These are phyloP conservation scores for Alouatta palliata DNA, from an alignment of 2,113 vertebrate species.

Conservation along the genomic window DNA sequence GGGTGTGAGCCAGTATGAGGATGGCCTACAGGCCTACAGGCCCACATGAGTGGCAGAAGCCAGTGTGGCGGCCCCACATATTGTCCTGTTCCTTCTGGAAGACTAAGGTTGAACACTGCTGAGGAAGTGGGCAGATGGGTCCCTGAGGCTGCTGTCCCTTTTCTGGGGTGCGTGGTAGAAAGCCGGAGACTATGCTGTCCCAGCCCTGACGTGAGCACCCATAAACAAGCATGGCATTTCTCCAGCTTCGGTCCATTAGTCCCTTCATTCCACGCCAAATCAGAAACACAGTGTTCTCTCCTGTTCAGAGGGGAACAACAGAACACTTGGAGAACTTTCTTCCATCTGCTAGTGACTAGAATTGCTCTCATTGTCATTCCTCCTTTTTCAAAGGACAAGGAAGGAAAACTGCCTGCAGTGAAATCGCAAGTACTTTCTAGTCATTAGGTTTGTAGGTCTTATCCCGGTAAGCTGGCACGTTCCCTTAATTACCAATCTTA, in stretches of 20 bases:
- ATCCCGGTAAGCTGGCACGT: neutral
- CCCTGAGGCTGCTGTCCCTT: accelerated
- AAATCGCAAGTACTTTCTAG: neutral
- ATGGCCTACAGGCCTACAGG: accelerated
- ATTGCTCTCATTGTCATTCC: neutral
- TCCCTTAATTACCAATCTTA: neutral
- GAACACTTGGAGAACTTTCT: neutral
- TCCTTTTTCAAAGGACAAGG: neutral
- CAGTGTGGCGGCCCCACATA: too few relatives aligned
- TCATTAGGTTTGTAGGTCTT: neutral
- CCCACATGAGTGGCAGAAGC: too few relatives aligned
- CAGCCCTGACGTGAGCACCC: neutral
- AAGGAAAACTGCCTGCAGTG: neutral
- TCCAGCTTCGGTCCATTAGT: neutral
- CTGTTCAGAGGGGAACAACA: neutral
- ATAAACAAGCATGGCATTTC: neutral
- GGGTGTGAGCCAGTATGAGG: neutral
- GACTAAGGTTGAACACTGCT: neutral
- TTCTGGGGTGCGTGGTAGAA: neutral
- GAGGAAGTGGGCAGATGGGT: neutral
- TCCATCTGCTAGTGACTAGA: neutral
- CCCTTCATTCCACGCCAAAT: neutral
- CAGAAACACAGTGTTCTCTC: neutral
- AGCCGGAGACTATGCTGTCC: neutral
- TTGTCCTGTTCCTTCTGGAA: neutral